Percentiles rank a stretch among this genome's conserved stretches.
Evolutionary conservation across 2,113 vertebrate genomes (phyloP).

Genomic region (Sminthopsis crassicaudata): DNA sequence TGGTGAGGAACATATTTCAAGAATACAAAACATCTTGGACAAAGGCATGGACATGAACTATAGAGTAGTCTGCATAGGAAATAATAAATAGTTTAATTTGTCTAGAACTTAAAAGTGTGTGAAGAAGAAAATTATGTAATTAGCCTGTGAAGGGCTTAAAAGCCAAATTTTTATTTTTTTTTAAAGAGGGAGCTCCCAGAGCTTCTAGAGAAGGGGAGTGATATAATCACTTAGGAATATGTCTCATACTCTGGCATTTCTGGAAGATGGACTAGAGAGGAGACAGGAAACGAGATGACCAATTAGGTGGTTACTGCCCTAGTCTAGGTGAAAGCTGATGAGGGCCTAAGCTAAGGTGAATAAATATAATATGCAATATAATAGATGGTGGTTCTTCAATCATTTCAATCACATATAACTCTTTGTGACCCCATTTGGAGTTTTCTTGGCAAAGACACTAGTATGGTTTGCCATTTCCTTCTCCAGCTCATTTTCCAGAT

Average conservation of each 20-base stretch:
- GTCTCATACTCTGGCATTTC: not conserved
- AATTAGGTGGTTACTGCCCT: not conserved
- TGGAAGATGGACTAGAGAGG: not conserved
- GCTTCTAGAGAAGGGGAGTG: not conserved
- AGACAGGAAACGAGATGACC: not conserved
- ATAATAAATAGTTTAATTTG: not conserved
- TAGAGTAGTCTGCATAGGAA: not conserved
- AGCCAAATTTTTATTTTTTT: not conserved
- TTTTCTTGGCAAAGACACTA: not conserved
- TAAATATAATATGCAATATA: not conserved
- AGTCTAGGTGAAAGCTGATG: not conserved
- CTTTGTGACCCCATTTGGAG: not conserved
- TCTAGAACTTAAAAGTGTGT: not conserved
- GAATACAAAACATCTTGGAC: not conserved
- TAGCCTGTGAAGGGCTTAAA: not conserved
- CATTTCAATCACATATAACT: not conserved
- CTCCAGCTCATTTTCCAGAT: not conserved
- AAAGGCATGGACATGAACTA: not conserved
- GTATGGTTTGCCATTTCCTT: not conserved
- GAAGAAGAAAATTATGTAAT: not conserved
- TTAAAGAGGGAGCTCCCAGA: not conserved
- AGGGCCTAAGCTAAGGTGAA: not conserved
- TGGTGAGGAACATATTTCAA: not conserved
- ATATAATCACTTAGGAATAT: not conserved
- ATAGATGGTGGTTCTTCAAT: not conserved